Evolutionary conservation across 2,888 invertebrate species (phyloP).

Genomic region (Sarcophaga carnaria): DNA sequence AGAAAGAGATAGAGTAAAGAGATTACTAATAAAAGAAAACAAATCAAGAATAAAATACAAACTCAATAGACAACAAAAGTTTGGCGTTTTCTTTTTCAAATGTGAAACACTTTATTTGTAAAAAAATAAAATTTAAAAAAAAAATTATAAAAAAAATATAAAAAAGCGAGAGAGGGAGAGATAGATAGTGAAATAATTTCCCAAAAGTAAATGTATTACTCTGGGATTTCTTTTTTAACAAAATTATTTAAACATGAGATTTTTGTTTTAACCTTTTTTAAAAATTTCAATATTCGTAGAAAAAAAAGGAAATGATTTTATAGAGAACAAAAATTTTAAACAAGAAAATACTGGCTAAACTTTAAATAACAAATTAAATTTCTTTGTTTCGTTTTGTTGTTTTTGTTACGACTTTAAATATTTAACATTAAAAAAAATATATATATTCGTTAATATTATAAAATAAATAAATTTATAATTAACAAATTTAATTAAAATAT

Average conservation of each 20-base stretch:
- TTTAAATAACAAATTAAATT: constrained; percentile 21
- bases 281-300: no score
- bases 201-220: no score
- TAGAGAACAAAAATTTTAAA: no score
- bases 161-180: background rate
- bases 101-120: constrained; percentile 64
- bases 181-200: background rate
- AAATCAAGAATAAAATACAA: constrained; percentile 50
- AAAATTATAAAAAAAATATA: constrained; percentile 40
- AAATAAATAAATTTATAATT: constrained; percentile 22
- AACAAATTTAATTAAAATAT: no score
- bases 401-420: constrained; percentile 19
- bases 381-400: constrained; percentile 26
- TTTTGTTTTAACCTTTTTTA: no score
- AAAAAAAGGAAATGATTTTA: no score
- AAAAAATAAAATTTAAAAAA: constrained; percentile 52
- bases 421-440: constrained; percentile 50
- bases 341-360: background rate
- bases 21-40: constrained; percentile 33
- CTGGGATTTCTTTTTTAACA: no score
- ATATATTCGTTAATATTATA: background rate
- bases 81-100: constrained; percentile 57
- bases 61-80: constrained; percentile 66
- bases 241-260: no score
- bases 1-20: constrained; percentile 21